Evolutionary conservation across 1,140 invertebrate species (phyloP).

Genomic region (Eurosta solidaginis): DNA sequence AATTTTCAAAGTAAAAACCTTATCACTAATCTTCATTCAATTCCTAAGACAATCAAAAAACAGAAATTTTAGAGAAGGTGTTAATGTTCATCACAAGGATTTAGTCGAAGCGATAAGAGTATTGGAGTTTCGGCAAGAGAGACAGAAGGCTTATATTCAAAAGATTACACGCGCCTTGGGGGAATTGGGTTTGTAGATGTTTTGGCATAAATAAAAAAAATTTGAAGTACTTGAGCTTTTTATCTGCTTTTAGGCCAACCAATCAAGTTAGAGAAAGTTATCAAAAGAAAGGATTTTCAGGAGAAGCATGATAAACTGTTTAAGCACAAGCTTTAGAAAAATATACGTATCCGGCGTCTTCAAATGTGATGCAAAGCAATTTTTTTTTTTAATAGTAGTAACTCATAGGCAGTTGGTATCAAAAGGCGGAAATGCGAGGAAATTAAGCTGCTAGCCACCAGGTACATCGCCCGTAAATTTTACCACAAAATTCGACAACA

Average conservation of each 20-base stretch:
- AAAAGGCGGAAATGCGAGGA: no score
- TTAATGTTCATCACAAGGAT: not conserved
- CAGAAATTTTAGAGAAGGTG: not conserved
- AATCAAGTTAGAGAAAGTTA: not conserved
- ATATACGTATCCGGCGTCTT: no score
- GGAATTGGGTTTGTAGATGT: not conserved
- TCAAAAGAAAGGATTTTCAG: not conserved
- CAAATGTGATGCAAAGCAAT: no score
- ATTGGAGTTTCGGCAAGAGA: constrained; percentile 30
- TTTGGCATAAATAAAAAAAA: not conserved
- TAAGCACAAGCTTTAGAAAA: no score
- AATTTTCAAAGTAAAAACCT: constrained; percentile 39
- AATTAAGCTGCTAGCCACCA: no score
- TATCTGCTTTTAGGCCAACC: not conserved
- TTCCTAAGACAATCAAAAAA: not conserved
- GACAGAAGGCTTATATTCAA: constrained; percentile 21
- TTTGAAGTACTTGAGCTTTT: not conserved
- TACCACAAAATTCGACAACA: no score
- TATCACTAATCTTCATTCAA: not conserved
- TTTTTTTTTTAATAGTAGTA: no score
- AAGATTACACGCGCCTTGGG: not conserved
- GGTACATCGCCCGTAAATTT: no score
- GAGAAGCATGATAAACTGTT: not conserved
- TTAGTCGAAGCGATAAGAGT: constrained; percentile 21
- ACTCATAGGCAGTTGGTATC: no score